A percentile compares a stretch with the other conserved stretches of the same genome.
These are phyloP conservation scores for Acanthosoma haemorrhoidale DNA, from an alignment of 2,888 invertebrate species.

Conservation along the genomic window DNA sequence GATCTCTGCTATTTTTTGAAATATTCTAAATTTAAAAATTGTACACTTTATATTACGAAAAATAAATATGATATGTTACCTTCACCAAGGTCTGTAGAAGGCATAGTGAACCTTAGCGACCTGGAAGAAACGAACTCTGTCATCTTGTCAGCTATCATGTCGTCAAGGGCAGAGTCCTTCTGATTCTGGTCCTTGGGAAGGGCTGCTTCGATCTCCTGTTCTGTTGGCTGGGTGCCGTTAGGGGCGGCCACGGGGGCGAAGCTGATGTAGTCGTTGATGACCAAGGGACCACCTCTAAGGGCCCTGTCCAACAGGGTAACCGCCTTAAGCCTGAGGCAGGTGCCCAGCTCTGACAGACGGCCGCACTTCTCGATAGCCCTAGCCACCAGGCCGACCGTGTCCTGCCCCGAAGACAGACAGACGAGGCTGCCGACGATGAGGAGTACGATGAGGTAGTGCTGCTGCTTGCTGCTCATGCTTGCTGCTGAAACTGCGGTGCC, in stretches of 20 bases:
- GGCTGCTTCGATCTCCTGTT: conserved; percentile 59
- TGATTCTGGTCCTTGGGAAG: conserved; percentile 59
- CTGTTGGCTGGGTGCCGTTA: conserved; percentile 54
- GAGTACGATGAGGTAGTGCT: neutral
- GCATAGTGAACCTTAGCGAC: conserved; percentile 69
- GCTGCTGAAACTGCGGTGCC: no score
- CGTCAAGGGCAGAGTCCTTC: conserved; percentile 63
- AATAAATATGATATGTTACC: neutral
- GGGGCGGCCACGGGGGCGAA: conserved; percentile 29
- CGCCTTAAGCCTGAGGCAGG: conserved; percentile 72
- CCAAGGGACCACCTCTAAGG: conserved; percentile 53
- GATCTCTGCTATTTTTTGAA: no score
- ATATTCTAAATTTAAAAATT: no score
- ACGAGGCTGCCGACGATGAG: neutral
- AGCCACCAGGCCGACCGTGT: neutral
- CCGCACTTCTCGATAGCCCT: conserved; percentile 34
- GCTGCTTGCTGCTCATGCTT: neutral
- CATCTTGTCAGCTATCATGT: conserved; percentile 66
- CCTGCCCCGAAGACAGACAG: neutral
- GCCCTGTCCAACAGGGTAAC: conserved; percentile 68
- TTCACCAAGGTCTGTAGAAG: conserved; percentile 28
- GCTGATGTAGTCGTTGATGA: conserved; percentile 38
- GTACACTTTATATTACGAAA: no score
- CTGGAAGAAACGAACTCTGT: conserved; percentile 70
- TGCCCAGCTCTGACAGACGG: conserved; percentile 41